These are phyloP conservation scores for Cabera pusaria DNA, from an alignment of 2,888 invertebrate species.

Conservation along the genomic window DNA sequence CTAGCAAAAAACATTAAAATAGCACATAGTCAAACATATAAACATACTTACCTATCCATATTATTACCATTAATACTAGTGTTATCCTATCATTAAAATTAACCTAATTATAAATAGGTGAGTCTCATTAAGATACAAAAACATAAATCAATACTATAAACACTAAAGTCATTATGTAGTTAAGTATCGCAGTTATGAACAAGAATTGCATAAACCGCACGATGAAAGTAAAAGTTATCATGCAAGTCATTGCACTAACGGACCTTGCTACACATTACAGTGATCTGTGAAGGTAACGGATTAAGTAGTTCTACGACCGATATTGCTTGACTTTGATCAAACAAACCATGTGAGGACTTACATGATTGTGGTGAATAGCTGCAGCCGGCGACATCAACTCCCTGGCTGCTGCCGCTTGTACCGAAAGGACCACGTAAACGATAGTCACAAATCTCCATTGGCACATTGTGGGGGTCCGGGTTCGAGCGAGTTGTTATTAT, in stretches of 20 bases:
- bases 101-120: too few relatives aligned
- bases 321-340: slow-evolving; percentile 8
- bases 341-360: slow-evolving; percentile 47
- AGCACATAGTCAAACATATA: too few relatives aligned
- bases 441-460: slow-evolving; percentile 73
- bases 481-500: slow-evolving; percentile 45
- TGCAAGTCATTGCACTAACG: slow-evolving; percentile 29
- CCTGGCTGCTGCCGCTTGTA: slow-evolving; percentile 48
- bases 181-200: slow-evolving; percentile 2
- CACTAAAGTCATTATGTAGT: too few relatives aligned
- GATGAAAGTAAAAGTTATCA: slow-evolving; percentile 75
- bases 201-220: slow-evolving; percentile 26
- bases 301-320: slow-evolving; percentile 25
- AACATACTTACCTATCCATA: slow-evolving; percentile 6
- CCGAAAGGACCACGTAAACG: slow-evolving; percentile 63
- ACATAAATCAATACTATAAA: too few relatives aligned
- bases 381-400: slow-evolving; percentile 54
- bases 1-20: too few relatives aligned
- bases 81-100: too few relatives aligned
- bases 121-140: too few relatives aligned
- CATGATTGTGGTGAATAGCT: slow-evolving; percentile 60
- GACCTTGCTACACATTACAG: too few relatives aligned
- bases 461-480: slow-evolving; percentile 70
- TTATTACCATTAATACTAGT: too few relatives aligned
- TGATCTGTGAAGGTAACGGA: too few relatives aligned